Conservation (phyloP, 2,113 vertebrate species). For the Callithrix jacchus region DNA sequence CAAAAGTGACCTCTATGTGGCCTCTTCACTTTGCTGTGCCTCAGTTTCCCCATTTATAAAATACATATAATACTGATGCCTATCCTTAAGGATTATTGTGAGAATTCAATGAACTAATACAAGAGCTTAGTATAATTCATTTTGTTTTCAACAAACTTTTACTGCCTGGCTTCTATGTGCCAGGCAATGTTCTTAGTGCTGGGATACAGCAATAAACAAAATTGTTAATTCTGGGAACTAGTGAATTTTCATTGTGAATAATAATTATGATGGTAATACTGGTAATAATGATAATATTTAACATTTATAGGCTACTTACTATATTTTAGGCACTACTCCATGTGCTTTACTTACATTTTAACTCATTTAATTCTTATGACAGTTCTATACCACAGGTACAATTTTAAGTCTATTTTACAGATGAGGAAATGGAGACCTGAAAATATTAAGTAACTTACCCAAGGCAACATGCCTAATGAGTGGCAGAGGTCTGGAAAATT, state of each 20-base stretch:
- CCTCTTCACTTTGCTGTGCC: not conserved
- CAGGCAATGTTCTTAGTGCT: not conserved
- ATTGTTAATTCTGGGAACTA: not conserved
- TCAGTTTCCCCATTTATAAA: conserved; percentile 31
- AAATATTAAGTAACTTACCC: not conserved
- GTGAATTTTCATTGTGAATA: not conserved
- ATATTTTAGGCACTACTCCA: not conserved
- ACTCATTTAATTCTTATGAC: not conserved
- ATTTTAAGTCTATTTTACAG: not conserved
- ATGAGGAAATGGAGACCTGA: conserved; percentile 1
- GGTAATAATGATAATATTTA: not conserved
- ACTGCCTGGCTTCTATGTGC: not conserved
- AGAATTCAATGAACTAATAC: not conserved
- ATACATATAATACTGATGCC: not conserved
- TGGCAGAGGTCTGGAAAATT: not conserved
- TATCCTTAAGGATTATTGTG: not conserved
- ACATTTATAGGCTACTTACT: not conserved
- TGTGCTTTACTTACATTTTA: not conserved
- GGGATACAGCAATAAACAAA: not conserved
- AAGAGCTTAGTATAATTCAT: not conserved
- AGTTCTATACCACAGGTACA: not conserved
- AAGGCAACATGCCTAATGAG: not conserved
- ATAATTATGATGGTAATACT: not conserved
- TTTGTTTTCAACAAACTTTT: not conserved
- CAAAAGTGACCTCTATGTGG: not conserved